These are phyloP conservation scores for Oryzias celebensis DNA, from an alignment of 2,113 vertebrate genomes.

Conservation along the genomic window DNA sequence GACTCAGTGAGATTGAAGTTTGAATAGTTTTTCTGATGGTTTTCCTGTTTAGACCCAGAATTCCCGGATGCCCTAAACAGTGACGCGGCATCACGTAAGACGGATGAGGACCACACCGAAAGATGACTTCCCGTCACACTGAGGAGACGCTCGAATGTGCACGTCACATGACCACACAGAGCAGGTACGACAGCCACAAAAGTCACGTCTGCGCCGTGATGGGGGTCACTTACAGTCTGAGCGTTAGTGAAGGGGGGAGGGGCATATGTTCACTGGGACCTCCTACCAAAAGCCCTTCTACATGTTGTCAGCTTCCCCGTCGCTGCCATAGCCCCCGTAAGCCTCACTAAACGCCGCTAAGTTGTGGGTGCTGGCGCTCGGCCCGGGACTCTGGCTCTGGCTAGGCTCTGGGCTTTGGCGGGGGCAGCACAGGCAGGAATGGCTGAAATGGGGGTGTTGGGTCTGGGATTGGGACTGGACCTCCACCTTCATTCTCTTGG, in stretches of 20 bases:
- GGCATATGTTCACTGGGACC: constrained; percentile 21
- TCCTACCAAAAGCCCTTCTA: constrained; percentile 77
- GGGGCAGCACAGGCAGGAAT: constrained; percentile 65
- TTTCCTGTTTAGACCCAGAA: too few species aligned
- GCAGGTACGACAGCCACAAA: constrained; percentile 72
- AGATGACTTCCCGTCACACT: constrained; percentile 53
- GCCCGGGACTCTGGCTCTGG: constrained; percentile 75
- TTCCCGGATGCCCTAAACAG: neutral
- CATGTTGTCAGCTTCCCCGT: constrained; percentile 89
- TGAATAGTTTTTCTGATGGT: too few species aligned
- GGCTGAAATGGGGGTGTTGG: constrained; percentile 78
- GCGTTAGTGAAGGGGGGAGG: constrained; percentile 33
- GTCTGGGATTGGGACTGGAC: constrained; percentile 78
- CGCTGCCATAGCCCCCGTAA: constrained; percentile 94
- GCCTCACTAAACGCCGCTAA: constrained; percentile 97
- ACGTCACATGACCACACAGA: constrained; percentile 64
- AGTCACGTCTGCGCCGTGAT: constrained; percentile 82
- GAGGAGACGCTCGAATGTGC: constrained; percentile 44
- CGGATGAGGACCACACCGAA: constrained; percentile 65
- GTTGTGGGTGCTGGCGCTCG: constrained; percentile 90
- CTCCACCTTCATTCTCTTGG: constrained; percentile 99
- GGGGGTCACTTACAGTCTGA: constrained; percentile 86
- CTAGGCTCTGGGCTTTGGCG: constrained; percentile 79
- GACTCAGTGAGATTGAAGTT: too few species aligned
- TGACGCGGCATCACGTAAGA: constrained; percentile 21